These are phyloP conservation scores for Harlomillsia oculata DNA, from an alignment of 1,140 invertebrate species.

Conservation along the genomic window DNA sequence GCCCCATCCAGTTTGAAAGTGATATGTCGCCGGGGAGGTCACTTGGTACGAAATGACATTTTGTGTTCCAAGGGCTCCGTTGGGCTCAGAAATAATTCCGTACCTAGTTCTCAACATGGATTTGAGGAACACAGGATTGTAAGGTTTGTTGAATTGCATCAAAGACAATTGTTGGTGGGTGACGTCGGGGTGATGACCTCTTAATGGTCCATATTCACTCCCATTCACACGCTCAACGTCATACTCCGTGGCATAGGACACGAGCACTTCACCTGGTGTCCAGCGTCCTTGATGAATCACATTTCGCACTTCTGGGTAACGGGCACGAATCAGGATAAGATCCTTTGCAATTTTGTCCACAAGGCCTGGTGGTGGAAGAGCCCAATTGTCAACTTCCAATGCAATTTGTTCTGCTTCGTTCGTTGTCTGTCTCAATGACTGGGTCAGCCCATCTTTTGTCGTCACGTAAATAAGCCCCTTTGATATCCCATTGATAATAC, in stretches of 20 bases:
- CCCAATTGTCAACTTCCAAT: neutral
- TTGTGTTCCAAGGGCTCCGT: too few relatives aligned
- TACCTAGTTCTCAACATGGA: too few relatives aligned
- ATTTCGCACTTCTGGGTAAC: slow-evolving; percentile 10
- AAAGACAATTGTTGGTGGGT: neutral
- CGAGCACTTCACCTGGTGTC: neutral
- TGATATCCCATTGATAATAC: too few relatives aligned
- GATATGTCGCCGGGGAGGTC: too few relatives aligned
- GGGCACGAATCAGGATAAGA: slow-evolving; percentile 1
- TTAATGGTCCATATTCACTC: slow-evolving; percentile 17
- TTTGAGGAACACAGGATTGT: too few relatives aligned
- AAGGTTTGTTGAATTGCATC: too few relatives aligned
- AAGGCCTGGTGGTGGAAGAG: neutral
- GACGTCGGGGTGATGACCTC: neutral
- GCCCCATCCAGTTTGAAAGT: too few relatives aligned
- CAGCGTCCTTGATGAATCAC: slow-evolving; percentile 4
- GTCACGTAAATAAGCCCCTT: too few relatives aligned
- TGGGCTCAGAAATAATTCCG: too few relatives aligned
- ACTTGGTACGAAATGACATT: too few relatives aligned
- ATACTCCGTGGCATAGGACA: neutral
- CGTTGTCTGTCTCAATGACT: too few relatives aligned
- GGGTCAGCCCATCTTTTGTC: too few relatives aligned
- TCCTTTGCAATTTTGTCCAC: slow-evolving; percentile 4
- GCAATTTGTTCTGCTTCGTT: slow-evolving; percentile 1
- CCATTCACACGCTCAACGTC: slow-evolving; percentile 6